Evolutionary conservation across 1,140 invertebrate species (phyloP), one percentile per base, ranked within the genome.

Genomic region (Pseudachorutes palmiensis): DNA sequence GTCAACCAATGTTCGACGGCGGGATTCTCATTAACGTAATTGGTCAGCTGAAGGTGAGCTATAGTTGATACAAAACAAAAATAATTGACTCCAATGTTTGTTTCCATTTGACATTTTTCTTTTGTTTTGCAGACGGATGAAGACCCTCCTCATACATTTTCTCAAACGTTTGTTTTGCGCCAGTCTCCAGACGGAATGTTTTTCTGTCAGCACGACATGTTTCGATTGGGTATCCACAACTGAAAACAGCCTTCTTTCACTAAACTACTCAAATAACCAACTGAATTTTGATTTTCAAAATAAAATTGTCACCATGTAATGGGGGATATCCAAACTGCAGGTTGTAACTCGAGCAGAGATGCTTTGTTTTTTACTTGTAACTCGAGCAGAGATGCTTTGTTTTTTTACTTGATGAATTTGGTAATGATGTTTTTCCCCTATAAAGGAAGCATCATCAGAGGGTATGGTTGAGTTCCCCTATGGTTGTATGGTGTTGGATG

Each of bases 1-100:
- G 89, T 67, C 94, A 96, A 80, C 94, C 93, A 48, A 96, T 91
- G 84, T 93, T 92, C 76, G 93, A 96, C 81, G 93, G 93, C 51
- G 92, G 94, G 66, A 88, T 97, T 69, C 79, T 96, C 77, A 92
- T 96, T 72, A 92, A 91, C 83, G 93, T 96, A 41, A 81, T 96
- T 68, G 94, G 93, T 75, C 88, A 92, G 81, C 82, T 97, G 75
- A 89, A 96, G 87, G 92, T 94, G 83, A 82, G 77, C 78, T 57
- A 62, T 41, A 2, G 32, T n/a, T n/a, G n/a, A n/a, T n/a, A n/a
- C n/a, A n/a, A n/a, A n/a, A n/a, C n/a, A n/a, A n/a, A n/a, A n/a
- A n/a, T n/a, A n/a, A n/a, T n/a, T n/a, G n/a, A n/a, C n/a, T n/a
- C n/a, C n/a, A n/a, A n/a, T n/a, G n/a, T n/a, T n/a, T n/a, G n/a